Evolutionary conservation across 2,888 invertebrate genomes (phyloP).

Genomic region (Athrips mouffetella): DNA sequence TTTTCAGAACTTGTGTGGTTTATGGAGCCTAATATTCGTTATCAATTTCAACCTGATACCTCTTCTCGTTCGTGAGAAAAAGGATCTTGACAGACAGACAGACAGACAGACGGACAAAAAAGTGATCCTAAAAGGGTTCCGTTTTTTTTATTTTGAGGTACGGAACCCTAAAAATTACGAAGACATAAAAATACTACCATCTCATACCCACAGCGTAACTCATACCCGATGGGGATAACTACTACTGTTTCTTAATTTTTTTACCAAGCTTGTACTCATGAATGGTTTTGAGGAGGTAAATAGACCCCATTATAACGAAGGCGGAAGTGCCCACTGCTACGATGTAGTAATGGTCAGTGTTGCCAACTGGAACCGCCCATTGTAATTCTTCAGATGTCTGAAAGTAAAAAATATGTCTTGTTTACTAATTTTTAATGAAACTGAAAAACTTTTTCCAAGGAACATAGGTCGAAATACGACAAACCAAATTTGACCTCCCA

Average conservation of each 20-base stretch:
- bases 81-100: too few species aligned
- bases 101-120: too few species aligned
- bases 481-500: too few species aligned
- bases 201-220: not conserved
- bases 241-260: conserved; percentile 13
- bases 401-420: conserved; percentile 20
- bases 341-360: conserved; percentile 43
- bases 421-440: not conserved
- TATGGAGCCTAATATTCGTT: too few species aligned
- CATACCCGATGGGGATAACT: not conserved
- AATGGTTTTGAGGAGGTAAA: conserved; percentile 35
- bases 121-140: too few species aligned
- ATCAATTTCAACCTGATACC: too few species aligned
- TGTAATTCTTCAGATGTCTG: conserved; percentile 43
- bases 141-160: too few species aligned
- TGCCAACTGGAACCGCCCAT: conserved; percentile 57
- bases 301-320: conserved; percentile 38
- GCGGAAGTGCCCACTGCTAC: conserved; percentile 42
- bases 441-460: too few species aligned
- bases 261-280: conserved; percentile 31
- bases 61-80: too few species aligned
- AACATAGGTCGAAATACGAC: too few species aligned
- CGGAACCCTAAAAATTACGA: not conserved
- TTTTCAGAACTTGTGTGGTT: too few species aligned
- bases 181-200: not conserved